phyloP scores from a whole-genome alignment of 2,113 vertebrate species.

The Elaphurus davidianus region DNA sequence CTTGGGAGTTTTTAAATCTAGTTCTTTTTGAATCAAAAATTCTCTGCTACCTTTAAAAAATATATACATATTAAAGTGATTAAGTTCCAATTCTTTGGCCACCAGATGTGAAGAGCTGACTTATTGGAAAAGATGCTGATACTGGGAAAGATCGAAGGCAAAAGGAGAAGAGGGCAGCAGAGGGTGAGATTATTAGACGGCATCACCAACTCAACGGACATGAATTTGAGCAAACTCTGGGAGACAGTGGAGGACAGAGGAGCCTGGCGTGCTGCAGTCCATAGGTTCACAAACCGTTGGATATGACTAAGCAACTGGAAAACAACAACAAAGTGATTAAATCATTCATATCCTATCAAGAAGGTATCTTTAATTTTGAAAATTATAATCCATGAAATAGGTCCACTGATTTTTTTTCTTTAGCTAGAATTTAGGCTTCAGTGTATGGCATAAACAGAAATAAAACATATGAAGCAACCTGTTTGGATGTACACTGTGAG shows the following conservation, averaged over 20 bases:
- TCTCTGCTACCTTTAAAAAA: background rate
- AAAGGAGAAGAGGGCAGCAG: background rate
- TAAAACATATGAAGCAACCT: background rate
- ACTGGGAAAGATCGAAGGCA: background rate
- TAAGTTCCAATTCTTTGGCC: background rate
- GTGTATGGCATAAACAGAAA: background rate
- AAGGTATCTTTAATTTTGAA: background rate
- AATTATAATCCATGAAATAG: background rate
- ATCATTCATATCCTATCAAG: background rate
- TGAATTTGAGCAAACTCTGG: background rate
- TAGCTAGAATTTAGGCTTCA: background rate
- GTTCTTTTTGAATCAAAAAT: background rate
- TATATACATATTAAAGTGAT: background rate
- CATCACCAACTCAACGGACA: background rate
- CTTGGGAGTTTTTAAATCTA: background rate
- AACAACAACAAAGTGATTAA: background rate
- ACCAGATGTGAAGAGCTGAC: background rate
- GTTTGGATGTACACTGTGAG: background rate
- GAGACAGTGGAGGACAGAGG: background rate
- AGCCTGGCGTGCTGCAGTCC: background rate
- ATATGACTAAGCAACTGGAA: background rate
- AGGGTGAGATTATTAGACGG: background rate
- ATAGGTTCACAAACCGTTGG: background rate
- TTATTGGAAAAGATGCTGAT: background rate
- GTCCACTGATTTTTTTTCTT: background rate